Evolutionary conservation across 2,797 vertebrate genomes (phyloP).

Genomic region (Peromyscus eremicus): DNA sequence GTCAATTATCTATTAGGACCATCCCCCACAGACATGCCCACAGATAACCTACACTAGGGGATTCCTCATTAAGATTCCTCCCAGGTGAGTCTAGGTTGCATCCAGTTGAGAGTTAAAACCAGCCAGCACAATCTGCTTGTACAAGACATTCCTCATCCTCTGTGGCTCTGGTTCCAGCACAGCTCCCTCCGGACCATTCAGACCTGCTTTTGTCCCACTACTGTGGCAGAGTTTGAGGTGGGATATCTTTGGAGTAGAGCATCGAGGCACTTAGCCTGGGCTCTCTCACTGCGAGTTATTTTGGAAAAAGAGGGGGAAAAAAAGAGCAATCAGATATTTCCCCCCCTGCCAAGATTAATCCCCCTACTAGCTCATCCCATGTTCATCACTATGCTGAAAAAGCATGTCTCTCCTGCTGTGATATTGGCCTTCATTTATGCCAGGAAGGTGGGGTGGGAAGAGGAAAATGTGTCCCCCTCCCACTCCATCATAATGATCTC

Average conservation of each 20-base stretch:
- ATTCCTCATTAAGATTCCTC: too few species aligned
- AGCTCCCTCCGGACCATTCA: background rate
- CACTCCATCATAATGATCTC: background rate
- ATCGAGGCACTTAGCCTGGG: background rate
- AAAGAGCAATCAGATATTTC: background rate
- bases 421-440: background rate
- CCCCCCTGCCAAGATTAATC: background rate
- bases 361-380: background rate
- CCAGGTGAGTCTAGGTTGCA: too few species aligned
- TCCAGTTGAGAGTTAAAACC: background rate
- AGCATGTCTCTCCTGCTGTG: background rate
- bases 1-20: background rate
- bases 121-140: background rate
- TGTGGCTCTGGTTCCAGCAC: background rate
- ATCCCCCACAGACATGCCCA: background rate
- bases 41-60: too few species aligned
- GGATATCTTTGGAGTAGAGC: background rate
- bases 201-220: background rate
- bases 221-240: background rate
- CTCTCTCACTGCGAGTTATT: background rate
- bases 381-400: background rate
- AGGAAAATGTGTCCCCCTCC: slow-evolving; percentile 6
- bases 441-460: background rate
- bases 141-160: background rate
- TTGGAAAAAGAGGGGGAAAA: background rate